Base-by-base conservation (phyloP, 2,113 vertebrate species). In the Cottus gobio region DNA sequence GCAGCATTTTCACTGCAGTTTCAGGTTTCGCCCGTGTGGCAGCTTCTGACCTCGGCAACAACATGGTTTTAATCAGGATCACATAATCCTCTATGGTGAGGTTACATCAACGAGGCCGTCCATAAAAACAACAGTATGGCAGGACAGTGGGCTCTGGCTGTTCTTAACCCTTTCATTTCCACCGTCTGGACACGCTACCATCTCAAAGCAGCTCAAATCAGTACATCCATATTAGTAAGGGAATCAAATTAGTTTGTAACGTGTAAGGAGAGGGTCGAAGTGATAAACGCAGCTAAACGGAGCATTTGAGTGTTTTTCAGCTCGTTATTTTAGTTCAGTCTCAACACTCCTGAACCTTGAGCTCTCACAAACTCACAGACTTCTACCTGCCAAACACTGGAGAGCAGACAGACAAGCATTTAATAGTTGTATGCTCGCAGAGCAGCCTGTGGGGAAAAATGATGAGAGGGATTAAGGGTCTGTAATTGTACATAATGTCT, bases 21-120 rank as follows among this genome's bases (percentile, higher is more conserved):
- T 84, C 80, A 82, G 66, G 75, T 84, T 63, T 80, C 78, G 67
- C 20, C 68, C 12, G 10, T 54, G 31, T 57, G 48, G 28, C 63
- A 28, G 60, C 20, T 34, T 61, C 30, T 48, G 79, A 77, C 28
- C 24, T 67, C 13, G 1, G 31, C 34, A 56, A 69, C 66, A 68
- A 61, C 62, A 42, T 46, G 54, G 34, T 39, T 88, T 82, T 79
- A 79, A 77, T 88, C 75, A 72, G 57, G 34, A 69, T 70, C 57
- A 46, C 71, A 58, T 61, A 34, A 75, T 71, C 65, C 52, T 71
- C 46, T 26, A 8, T 56, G 54, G 62, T 54, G 65, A 67, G 67
- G 63, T 72, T 34, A 70, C 75, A 48, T 44, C 56, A 18, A 37
- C 36, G 0, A 71, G 42, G 12, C 26, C 15, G 1, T 39, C 18